Base-by-base conservation (phyloP, 2,113 vertebrate species). In the Muscicapa adusta region DNA sequence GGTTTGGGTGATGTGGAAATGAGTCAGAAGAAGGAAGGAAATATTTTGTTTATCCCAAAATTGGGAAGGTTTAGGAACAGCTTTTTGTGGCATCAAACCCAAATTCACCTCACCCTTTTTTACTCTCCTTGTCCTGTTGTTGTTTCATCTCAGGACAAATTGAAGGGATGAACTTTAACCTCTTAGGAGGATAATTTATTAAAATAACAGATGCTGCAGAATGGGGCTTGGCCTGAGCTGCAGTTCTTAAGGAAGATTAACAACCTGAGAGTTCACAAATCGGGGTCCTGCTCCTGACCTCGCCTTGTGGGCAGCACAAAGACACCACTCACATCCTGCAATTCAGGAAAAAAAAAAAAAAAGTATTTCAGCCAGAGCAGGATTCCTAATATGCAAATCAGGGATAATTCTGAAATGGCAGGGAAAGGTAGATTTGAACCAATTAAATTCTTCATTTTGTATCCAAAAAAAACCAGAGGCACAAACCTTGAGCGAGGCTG, bases 181-280 rank as follows among this genome's bases (percentile, higher is more conserved):
- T 58, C 87, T 58, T 58, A 63, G 86, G 18, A 66, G 72, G 76
- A 84, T 75, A 67, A 70, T 93, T 91, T 89, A 87, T 83, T 92
- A 81, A 86, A 91, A 95, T 82, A 91, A 28, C 92, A 93, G 84
- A 71, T 86, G 78, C 80, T 88, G 6, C 19, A 53, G 89, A 67
- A 14, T 25, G 3, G 14, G 75, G 81, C 58, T 76, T 50, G 47
- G 29, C 43, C 19, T 61, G 91, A 88, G 85, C 89, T 91, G 23
- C 79, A 29, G 4, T 80, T 85, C 84, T 79, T 92, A 81, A 70
- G 75, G 93, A 16, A 92, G 90, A 88, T 88, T 84, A 94, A 73
- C 70, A 91, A 43, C 65, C 88, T 80, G 47, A 54, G 71, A 34
- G 48, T 57, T 61, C 31, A 36, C 70, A 63, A 63, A 75, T 50